Base-by-base conservation (phyloP, 92 coral and sea anemone species). In the Nematostella vectensis region DNA sequence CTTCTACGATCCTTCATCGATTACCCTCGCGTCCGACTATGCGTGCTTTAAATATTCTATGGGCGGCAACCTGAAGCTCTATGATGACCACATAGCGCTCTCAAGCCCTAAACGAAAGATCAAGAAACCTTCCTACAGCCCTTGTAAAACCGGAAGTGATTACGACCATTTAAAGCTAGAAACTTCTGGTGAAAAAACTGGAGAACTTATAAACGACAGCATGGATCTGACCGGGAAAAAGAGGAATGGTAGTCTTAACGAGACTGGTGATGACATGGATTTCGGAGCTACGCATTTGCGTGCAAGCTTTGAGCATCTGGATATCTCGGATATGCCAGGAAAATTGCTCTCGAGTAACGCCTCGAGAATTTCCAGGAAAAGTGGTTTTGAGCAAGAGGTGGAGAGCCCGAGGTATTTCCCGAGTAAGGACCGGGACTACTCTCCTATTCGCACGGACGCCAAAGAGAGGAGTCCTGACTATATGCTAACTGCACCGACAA, bases 11-110 rank as follows among this genome's bases (percentile, higher is more conserved):
- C 50, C 57, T 3, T 51, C 66, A 38, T 72, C 76, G 11, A 58
- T 68, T 11, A 57, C 71, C 0, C 56, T 63, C n/a, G 65, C 57
- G 24, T 65, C 71, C 26, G 78, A 85, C 43, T 72, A 76, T 54
- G 77, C 72, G 19, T 65, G 72, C 69, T 91, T 91, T 50, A 78
- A 91, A 57, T 91, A 81, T 59, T 91, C 98, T 12, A 91, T 91
- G 98, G 98, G 98, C 3, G 96, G 98, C 3, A 91, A 91, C 31
- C 36, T 91, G 44, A 79, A 86, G 55, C 70, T 91, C 21, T 91
- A 91, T 52, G 94, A 85, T 23, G 83, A 86, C 11, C 96, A 86
- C 51, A 76, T 91, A 19, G 88, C 94, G 29, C 47, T 75, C 48
- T 69, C 83, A 12, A 74, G 83, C 40, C 94, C 94, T 9, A 67